Base-by-base conservation (phyloP, 2,113 vertebrate genomes). In the Mesembrinibis cayennensis region DNA sequence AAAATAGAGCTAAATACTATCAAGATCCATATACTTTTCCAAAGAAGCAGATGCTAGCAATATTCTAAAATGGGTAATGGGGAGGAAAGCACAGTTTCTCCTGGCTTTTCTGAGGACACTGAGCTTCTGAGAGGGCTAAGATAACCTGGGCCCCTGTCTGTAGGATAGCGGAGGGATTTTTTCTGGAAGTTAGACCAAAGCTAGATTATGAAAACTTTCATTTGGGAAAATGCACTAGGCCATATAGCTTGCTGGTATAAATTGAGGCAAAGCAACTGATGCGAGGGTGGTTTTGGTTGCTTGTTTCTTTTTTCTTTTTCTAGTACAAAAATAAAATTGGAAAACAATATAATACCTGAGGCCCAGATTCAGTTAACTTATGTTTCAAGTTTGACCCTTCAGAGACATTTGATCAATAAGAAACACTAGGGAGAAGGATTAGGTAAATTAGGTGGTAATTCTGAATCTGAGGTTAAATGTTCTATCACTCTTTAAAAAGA, bases 1-100 rank as follows among this genome's bases (percentile, higher is more conserved):
- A 90, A 96, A 92, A 95, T 6, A 90, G 70, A 92, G 52, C 11
- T 82, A 92, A 88, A 88, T 90, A 26, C 19, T 82, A 49, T 44
- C 23, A 85, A 87, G 73, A 92, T 88, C 34, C 38, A 23, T 53
- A 58, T 27, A 67, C 9, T 85, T 79, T 88, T 85, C 50, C 21
- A 82, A 83, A 78, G 20, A 85, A 53, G 45, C 26, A 62, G 65
- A 73, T 90, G 69, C 6, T 73, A 66, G 20, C 18, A 78, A 27
- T 87, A 85, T 70, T 30, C 50, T 90, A 53, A 87, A 74, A 87
- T 32, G 30, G 47, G 13, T 62, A 74, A 87, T 21, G 56, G 4
- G 25, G 29, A 70, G 12, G 32, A 88, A 94, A 90, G 15, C 18
- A 30, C 6, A 62, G 42, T 56, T 90, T 79, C 12, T 82, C 13